Percentiles rank a stretch among this genome's conserved stretches.
phyloP scores from a whole-genome alignment of 2,888 invertebrate species.

The Sphecodes monilicornis region DNA sequence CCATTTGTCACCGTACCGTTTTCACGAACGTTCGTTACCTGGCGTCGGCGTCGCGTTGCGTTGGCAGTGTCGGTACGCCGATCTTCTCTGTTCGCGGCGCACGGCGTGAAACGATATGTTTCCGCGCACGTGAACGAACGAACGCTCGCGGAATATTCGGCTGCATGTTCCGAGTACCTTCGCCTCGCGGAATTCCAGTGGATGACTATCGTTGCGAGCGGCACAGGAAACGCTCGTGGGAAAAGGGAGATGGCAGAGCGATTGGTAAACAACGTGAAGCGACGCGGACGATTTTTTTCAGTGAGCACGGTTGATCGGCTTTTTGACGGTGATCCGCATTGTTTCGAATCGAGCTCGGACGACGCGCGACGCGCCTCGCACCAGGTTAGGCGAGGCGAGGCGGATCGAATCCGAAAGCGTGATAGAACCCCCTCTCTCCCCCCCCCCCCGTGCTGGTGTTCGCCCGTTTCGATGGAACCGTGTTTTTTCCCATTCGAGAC shows the following conservation, averaged over 20 bases:
- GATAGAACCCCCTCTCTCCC: too few relatives aligned
- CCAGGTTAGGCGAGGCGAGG: not conserved
- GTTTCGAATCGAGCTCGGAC: slow-evolving; percentile 24
- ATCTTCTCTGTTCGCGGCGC: not conserved
- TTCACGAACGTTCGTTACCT: slow-evolving; percentile 1
- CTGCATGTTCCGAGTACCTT: not conserved
- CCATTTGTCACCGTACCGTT: slow-evolving; percentile 3
- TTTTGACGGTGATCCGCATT: slow-evolving; percentile 29
- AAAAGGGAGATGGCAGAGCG: not conserved
- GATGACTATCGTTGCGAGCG: too few relatives aligned
- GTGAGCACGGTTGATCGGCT: slow-evolving; percentile 12
- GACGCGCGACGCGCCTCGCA: not conserved
- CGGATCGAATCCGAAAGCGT: slow-evolving; percentile 12
- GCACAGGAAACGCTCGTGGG: too few relatives aligned
- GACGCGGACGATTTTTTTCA: not conserved
- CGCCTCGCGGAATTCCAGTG: not conserved
- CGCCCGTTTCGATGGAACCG: not conserved
- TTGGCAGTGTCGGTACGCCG: not conserved
- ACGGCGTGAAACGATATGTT: not conserved
- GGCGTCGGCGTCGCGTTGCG: not conserved
- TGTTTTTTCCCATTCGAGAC: slow-evolving; percentile 15
- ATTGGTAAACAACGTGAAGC: slow-evolving; percentile 17
- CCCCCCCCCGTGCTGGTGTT: not conserved
- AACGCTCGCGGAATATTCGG: not conserved
- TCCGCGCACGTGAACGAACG: not conserved